Evolutionary conservation across 1,140 invertebrate genomes (phyloP).

Genomic region (Cepaea nemoralis): DNA sequence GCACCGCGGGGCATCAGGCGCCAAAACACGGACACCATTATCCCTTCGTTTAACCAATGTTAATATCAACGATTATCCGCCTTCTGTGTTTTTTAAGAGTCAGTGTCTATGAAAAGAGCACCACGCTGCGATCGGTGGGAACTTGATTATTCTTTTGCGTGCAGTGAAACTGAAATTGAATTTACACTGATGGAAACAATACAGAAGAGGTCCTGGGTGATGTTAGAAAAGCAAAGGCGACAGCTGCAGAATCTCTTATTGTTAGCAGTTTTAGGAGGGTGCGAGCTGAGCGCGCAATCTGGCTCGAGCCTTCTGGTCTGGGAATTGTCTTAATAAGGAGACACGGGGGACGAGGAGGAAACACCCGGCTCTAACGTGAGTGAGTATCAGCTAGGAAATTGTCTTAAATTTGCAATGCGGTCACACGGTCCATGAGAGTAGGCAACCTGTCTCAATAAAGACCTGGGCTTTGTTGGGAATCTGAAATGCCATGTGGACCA

Average conservation of each 20-base stretch:
- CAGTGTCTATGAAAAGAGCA: background rate
- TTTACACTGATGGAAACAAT: background rate
- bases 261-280: background rate
- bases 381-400: background rate
- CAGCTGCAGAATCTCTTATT: background rate
- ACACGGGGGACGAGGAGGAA: background rate
- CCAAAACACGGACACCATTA: slow-evolving; percentile 2
- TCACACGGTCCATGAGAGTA: background rate
- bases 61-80: background rate
- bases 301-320: background rate
- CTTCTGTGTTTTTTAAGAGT: background rate
- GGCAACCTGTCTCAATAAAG: background rate
- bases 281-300: slow-evolving; percentile 1
- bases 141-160: background rate
- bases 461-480: background rate
- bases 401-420: background rate
- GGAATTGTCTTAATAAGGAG: background rate
- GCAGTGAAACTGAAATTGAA: slow-evolving; percentile 16
- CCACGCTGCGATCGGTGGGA: background rate
- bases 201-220: background rate
- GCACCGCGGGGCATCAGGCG: background rate
- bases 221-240: background rate
- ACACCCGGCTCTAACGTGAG: background rate
- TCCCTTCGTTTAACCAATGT: background rate
- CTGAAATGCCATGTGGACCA: background rate